These are phyloP conservation scores for Gobiocypris rarus DNA, from an alignment of 2,113 vertebrate species.

Conservation along the genomic window DNA sequence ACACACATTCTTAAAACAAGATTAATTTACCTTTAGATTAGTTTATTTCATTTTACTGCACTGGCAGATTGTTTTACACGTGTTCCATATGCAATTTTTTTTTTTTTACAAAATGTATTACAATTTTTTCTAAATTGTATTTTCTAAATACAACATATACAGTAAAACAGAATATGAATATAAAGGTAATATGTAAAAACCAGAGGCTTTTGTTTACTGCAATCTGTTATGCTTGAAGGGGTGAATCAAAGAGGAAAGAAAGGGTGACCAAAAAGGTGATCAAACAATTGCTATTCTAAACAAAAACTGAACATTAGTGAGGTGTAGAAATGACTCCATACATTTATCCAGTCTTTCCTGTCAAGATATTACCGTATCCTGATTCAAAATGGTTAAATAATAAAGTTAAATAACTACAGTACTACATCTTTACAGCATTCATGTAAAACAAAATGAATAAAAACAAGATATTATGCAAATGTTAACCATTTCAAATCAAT, in stretches of 20 bases:
- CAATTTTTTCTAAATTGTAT: too few species aligned
- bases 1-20: background rate
- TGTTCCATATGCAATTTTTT: too few species aligned
- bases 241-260: constrained; percentile 17
- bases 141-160: too few species aligned
- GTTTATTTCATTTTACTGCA: background rate
- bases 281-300: constrained; percentile 12
- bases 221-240: constrained; percentile 53
- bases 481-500: background rate
- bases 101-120: too few species aligned
- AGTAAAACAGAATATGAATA: too few species aligned
- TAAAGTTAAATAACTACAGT: background rate
- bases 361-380: background rate
- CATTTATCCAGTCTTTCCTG: constrained; percentile 8
- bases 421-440: background rate
- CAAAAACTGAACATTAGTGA: background rate
- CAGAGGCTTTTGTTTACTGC: background rate
- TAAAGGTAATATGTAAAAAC: background rate
- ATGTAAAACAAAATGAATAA: background rate
- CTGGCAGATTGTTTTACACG: background rate
- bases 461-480: background rate
- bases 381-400: background rate
- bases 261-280: constrained; percentile 12
- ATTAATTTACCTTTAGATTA: background rate
- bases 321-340: background rate